These are phyloP conservation scores for Drosophila bocqueti DNA, from an alignment of 1,140 invertebrate species.

Conservation along the genomic window DNA sequence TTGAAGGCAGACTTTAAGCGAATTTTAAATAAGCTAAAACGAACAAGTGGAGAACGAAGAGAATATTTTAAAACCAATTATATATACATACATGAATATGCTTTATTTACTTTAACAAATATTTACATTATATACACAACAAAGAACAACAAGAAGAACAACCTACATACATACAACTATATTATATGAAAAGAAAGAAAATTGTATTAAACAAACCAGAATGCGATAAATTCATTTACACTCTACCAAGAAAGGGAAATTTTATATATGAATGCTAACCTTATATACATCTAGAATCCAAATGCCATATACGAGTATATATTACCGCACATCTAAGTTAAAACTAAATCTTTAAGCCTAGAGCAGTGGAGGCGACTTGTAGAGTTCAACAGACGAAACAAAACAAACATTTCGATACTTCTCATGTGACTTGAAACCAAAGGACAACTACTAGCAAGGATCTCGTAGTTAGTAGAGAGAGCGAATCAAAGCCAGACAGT, in stretches of 20 bases:
- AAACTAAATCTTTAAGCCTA: constrained; percentile 26
- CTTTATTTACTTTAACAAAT: constrained; percentile 81
- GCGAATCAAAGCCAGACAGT: constrained; percentile 57
- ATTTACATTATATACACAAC: constrained; percentile 67
- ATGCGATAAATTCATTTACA: constrained; percentile 78
- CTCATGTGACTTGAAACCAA: constrained; percentile 73
- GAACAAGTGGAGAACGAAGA: constrained; percentile 30
- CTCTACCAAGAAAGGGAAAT: constrained; percentile 59
- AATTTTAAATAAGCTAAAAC: constrained; percentile 75
- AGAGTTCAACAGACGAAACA: constrained; percentile 29
- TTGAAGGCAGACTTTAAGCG: constrained; percentile 79
- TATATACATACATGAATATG: constrained; percentile 78
- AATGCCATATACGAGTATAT: constrained; percentile 24
- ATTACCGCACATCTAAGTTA: constrained; percentile 52
- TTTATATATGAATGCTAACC: constrained; percentile 68
- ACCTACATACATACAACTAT: constrained; percentile 53
- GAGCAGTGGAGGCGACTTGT: constrained; percentile 20
- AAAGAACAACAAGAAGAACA: constrained; percentile 16
- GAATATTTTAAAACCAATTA: constrained; percentile 67
- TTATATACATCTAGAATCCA: constrained; percentile 59
- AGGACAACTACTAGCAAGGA: constrained; percentile 69
- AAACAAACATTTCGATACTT: constrained; percentile 53
- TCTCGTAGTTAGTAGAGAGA: constrained; percentile 67
- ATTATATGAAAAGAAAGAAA: constrained; percentile 37
- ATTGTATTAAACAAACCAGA: constrained; percentile 59